Base-by-base conservation (phyloP, 2,797 vertebrate genomes). In the Moxostoma hubbsi region DNA sequence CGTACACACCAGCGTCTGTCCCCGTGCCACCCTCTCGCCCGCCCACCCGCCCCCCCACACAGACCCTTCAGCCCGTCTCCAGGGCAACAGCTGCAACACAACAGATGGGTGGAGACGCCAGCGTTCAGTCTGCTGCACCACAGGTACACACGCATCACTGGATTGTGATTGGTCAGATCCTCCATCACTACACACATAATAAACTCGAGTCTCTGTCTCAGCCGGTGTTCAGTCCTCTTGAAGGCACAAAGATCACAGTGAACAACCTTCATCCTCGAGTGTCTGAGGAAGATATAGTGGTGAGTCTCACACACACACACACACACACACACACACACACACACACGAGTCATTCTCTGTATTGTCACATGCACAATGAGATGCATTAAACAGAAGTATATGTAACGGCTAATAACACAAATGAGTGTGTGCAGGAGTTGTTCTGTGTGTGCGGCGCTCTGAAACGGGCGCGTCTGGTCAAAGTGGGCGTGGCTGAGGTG, bases 211-310 rank as follows among this genome's bases (percentile, higher is more conserved):
- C 46, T 73, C 18, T 67, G 18, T 73, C 1, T 77, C 69, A 94
- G 98, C 94, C 94, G 68, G 84, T 89, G 0, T 95, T 96, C 85
- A 99, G 98, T 88, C 97, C 97, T 15, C 86, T 99, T 91, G 97
- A 99, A 90, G 98, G 98, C 75, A 99, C 98, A 53, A 99, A 99
- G 92, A 98, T 99, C 92, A 99, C 96, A 0, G 97, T 99, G 83
- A 97, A 97, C 89, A 99, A 99, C 87, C 93, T 99, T 81, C 98
- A 99, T 84, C 96, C 96, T 18, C 93, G 97, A 13, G 98, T 99
- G 85, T 98, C 96, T 0, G 98, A 99, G 85, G 98, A 99, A 85
- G 98, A 99, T 90, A 99, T 99, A 73, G 96, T 99, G 89, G 98
- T 99, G 88, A 97, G 96, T 91, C 10, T 58, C 15, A 13, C 9